Percentiles rank a stretch among this genome's conserved stretches.
Evolutionary conservation across 2,888 invertebrate genomes (phyloP).

Genomic region (Lasioglossum pauxillum): DNA sequence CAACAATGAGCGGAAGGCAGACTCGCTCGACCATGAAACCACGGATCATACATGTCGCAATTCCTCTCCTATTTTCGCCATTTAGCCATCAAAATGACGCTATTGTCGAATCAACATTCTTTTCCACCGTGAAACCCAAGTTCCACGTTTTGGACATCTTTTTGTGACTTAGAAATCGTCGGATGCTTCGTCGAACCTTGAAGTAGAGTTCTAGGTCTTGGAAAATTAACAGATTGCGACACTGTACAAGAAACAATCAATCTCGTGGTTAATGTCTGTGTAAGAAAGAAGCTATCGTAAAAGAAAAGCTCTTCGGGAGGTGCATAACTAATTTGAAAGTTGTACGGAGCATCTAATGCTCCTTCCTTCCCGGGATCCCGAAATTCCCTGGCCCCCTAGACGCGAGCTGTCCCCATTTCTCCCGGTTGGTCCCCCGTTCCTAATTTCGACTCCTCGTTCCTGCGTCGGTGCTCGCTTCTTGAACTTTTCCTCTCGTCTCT

Average conservation of each 20-base stretch:
- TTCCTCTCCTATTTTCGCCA: not conserved
- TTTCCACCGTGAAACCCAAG: not conserved
- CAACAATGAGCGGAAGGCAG: constrained; percentile 5
- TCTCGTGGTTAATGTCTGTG: not conserved
- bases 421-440: not conserved
- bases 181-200: not conserved
- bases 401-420: not conserved
- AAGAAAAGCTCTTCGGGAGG: not conserved
- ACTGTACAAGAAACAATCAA: not conserved
- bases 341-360: not conserved
- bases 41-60: not conserved
- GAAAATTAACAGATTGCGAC: not conserved
- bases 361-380: not conserved
- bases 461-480: constrained; percentile 21
- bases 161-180: not conserved
- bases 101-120: not conserved
- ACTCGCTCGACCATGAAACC: constrained; percentile 19
- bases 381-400: not conserved
- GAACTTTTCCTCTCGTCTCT: constrained; percentile 22
- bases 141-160: not conserved
- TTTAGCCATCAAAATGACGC: not conserved
- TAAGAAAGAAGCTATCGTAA: not conserved
- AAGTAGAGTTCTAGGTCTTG: not conserved
- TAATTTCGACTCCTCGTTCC: constrained; percentile 20
- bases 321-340: not conserved